Base-by-base conservation (phyloP, 2,888 invertebrate genomes). In the Diarsia rubi region DNA sequence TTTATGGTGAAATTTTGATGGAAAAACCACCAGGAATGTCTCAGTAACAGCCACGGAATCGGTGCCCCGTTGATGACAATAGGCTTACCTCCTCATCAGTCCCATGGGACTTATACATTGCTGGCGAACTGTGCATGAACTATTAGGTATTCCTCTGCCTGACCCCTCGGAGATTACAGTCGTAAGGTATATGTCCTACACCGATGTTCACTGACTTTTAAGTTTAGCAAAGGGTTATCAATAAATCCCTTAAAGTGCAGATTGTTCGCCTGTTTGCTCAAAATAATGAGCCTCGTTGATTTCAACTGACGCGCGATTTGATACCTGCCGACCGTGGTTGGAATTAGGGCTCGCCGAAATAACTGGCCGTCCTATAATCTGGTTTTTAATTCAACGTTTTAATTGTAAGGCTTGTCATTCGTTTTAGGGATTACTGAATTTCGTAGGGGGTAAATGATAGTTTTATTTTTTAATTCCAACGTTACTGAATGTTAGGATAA, bases 261-360 rank as follows among this genome's bases (percentile, higher is more conserved):
- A 60, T 21, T 60, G 12, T 37, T n/a, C n/a, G 19, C 24, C 66
- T 63, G 42, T 70, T 65, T 62, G 60, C 57, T 74, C 27, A 44
- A 82, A 86, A 79, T 82, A 84, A 86, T 79, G 69, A 80, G 63
- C 52, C 37, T n/a, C 60, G 59, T 27, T 73, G 75, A 79, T 78
- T 69, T 52, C 59, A 5, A 70, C 64, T 63, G 68, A 70, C 63
- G 79, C 44, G 65, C 31, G 60, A 76, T 78, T 82, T 66, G 72
- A 78, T 86, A 76, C 45, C 69, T 70, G 69, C 54, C 44, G 31
- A 21, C 42, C 42, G 60, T n/a, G 12, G 9, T 12, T 5, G 4
- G 37, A 73, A 68, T 65, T 47, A 77, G 14, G n/a, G 11, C 14
- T 27, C 16, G 3, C 27, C 12, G n/a, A 62, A 52, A 31, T 42